Conservation (phyloP, 2,113 vertebrate genomes). For the Limnothrissa miodon region DNA sequence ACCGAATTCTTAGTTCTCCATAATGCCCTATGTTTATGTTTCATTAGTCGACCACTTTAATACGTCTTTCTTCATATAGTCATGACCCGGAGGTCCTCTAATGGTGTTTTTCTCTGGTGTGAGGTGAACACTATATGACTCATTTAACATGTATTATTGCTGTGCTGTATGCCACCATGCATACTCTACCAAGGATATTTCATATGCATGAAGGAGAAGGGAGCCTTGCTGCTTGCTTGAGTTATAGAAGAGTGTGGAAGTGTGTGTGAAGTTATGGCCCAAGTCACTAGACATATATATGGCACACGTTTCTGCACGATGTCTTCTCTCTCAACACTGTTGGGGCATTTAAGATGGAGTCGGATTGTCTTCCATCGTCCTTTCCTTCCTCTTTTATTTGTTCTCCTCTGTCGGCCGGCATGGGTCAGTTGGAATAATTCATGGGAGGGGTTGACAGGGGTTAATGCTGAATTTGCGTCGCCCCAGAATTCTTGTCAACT, state of each 20-base stretch:
- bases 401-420: neutral
- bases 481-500: neutral
- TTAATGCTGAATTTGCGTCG: constrained; percentile 6
- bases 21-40: neutral
- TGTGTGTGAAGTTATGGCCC: neutral
- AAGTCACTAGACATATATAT: neutral
- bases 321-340: neutral
- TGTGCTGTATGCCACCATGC: neutral
- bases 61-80: neutral
- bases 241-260: neutral
- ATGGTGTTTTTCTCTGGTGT: neutral
- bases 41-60: neutral
- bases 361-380: neutral
- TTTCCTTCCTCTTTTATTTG: neutral
- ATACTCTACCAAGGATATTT: neutral
- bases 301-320: neutral
- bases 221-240: neutral
- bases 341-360: neutral
- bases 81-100: neutral
- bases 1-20: neutral
- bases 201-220: neutral
- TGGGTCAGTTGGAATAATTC: neutral
- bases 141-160: neutral
- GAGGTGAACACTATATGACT: neutral
- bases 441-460: constrained; percentile 9